A percentile compares a stretch with the other conserved stretches of the same genome.
Conservation (phyloP, 2,113 vertebrate genomes). For the Mus pahari region DNA sequence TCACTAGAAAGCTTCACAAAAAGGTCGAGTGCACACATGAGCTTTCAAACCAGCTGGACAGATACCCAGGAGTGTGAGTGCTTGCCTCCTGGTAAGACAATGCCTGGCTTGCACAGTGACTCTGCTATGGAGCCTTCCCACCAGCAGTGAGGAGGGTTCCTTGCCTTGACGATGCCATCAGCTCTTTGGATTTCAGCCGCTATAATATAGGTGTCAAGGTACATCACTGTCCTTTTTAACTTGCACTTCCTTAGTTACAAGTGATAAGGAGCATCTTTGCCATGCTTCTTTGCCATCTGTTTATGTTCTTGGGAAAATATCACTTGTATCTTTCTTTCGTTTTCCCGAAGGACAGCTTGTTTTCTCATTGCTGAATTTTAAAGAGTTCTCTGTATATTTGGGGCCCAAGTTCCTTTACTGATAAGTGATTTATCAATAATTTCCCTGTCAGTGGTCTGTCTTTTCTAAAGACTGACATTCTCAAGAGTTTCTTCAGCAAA, state of each 20-base stretch:
- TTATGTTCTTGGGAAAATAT: slow-evolving; percentile 19
- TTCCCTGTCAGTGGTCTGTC: not conserved
- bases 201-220: too few relatives aligned
- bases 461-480: not conserved
- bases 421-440: slow-evolving; percentile 30
- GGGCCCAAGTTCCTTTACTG: not conserved
- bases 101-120: not conserved
- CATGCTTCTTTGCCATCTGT: not conserved
- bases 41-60: not conserved
- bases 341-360: not conserved
- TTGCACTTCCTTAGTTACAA: not conserved
- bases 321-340: not conserved
- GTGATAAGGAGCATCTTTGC: not conserved
- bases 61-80: not conserved
- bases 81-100: not conserved
- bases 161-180: not conserved
- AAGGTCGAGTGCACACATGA: not conserved
- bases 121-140: not conserved
- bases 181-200: not conserved
- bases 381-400: slow-evolving; percentile 43
- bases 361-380: slow-evolving; percentile 42
- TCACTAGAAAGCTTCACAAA: not conserved
- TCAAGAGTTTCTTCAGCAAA: slow-evolving; percentile 9
- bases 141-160: not conserved
- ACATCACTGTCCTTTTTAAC: not conserved